Percentiles rank a stretch among this genome's conserved stretches.
phyloP scores from a whole-genome alignment of 2,113 vertebrate species.

The Rhinoderma darwinii region DNA sequence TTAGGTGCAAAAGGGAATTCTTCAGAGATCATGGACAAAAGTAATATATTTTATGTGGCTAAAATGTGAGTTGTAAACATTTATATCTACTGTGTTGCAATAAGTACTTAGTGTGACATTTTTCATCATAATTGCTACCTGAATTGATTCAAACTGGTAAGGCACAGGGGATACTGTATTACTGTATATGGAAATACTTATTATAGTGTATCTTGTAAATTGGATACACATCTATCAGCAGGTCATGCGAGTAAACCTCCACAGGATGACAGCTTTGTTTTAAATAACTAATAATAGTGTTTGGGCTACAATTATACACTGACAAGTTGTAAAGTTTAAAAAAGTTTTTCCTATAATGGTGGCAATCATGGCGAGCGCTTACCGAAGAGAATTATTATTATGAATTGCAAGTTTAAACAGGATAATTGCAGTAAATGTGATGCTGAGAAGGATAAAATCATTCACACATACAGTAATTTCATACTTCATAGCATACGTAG shows the following conservation, averaged over 20 bases:
- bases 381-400: neutral
- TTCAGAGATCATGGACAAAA: neutral
- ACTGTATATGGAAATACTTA: neutral
- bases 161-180: neutral
- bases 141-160: neutral
- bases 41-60: neutral
- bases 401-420: neutral
- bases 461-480: neutral
- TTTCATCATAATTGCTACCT: neutral
- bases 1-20: neutral
- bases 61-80: neutral
- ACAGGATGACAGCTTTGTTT: neutral
- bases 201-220: slow-evolving; percentile 22
- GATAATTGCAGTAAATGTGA: neutral
- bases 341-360: neutral
- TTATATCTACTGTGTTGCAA: neutral
- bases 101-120: neutral
- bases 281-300: neutral
- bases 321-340: neutral
- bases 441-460: slow-evolving; percentile 1
- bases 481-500: slow-evolving; percentile 7
- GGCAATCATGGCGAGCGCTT: neutral
- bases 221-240: neutral
- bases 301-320: neutral
- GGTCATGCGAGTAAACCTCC: neutral